Percentiles rank a stretch among this genome's conserved stretches.
Conservation (phyloP, 1,140 invertebrate species). For the Notospermus geniculatus region DNA sequence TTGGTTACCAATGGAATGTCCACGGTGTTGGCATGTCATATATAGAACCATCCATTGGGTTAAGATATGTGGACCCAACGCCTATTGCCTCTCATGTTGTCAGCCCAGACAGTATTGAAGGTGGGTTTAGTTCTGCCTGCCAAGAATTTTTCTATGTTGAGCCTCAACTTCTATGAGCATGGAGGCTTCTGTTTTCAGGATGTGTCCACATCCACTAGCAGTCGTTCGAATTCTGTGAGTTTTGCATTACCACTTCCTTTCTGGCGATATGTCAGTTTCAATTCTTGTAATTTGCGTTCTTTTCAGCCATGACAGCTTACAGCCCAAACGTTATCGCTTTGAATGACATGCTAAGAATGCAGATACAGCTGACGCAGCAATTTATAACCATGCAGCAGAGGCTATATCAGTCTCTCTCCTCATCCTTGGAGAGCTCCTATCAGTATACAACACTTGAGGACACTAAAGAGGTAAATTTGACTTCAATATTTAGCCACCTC, state of each 20-base stretch:
- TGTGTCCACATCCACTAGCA: too few relatives aligned
- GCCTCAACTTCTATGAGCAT: too few relatives aligned
- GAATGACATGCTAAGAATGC: constrained; percentile 47
- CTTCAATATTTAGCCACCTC: not conserved
- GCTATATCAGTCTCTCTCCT: constrained; percentile 30
- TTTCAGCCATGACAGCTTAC: constrained; percentile 42
- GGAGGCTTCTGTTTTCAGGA: too few relatives aligned
- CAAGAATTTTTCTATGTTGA: too few relatives aligned
- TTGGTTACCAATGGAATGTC: not conserved
- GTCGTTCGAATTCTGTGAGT: too few relatives aligned
- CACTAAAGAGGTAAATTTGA: constrained; percentile 43
- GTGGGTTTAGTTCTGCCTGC: too few relatives aligned
- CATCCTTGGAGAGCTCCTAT: constrained; percentile 28
- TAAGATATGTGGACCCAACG: constrained; percentile 37
- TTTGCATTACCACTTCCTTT: too few relatives aligned
- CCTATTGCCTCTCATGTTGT: constrained; percentile 43
- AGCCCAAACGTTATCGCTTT: constrained; percentile 42
- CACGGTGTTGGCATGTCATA: constrained; percentile 20
- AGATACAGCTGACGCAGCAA: constrained; percentile 37
- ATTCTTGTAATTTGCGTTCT: constrained; percentile 1
- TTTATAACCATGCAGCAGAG: constrained; percentile 36
- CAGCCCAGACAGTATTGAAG: constrained; percentile 40
- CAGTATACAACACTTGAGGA: constrained; percentile 48
- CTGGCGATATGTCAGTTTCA: not conserved
- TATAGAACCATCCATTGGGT: constrained; percentile 24